Conservation (phyloP, 2,113 vertebrate species). For the Papio anubis region DNA sequence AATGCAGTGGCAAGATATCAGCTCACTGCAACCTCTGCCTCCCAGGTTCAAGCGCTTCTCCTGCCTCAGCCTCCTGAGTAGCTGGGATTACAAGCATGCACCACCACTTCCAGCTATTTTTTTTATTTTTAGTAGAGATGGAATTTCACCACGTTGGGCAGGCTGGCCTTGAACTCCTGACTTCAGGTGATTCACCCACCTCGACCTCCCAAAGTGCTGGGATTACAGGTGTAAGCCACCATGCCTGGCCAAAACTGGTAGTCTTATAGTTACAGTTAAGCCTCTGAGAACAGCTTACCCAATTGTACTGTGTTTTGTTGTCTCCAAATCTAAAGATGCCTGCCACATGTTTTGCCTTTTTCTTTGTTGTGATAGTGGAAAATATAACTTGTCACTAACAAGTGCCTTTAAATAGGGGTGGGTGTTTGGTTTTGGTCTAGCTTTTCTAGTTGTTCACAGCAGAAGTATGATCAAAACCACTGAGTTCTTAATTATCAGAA, state of each 20-base stretch:
- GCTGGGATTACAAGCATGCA: too few relatives aligned
- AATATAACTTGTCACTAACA: background rate
- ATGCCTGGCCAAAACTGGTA: background rate
- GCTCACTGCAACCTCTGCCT: too few relatives aligned
- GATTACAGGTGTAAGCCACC: too few relatives aligned
- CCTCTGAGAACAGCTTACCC: background rate
- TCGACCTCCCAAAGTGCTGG: too few relatives aligned
- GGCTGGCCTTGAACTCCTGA: too few relatives aligned
- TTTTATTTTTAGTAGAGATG: too few relatives aligned
- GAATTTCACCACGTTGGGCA: too few relatives aligned
- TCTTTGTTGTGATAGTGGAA: background rate
- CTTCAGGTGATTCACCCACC: too few relatives aligned
- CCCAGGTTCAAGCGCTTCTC: too few relatives aligned
- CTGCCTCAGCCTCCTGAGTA: too few relatives aligned
- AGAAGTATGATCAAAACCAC: background rate
- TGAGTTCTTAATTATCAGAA: background rate
- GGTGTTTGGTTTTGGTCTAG: background rate
- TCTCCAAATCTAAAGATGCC: background rate
- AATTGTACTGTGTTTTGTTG: background rate
- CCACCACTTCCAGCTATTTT: too few relatives aligned
- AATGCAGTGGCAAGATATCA: too few relatives aligned
- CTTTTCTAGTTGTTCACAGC: background rate
- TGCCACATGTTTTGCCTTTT: background rate
- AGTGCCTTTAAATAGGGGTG: background rate
- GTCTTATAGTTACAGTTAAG: background rate